Base-by-base conservation (phyloP, 2,113 vertebrate genomes). In the Etheostoma cragini region DNA sequence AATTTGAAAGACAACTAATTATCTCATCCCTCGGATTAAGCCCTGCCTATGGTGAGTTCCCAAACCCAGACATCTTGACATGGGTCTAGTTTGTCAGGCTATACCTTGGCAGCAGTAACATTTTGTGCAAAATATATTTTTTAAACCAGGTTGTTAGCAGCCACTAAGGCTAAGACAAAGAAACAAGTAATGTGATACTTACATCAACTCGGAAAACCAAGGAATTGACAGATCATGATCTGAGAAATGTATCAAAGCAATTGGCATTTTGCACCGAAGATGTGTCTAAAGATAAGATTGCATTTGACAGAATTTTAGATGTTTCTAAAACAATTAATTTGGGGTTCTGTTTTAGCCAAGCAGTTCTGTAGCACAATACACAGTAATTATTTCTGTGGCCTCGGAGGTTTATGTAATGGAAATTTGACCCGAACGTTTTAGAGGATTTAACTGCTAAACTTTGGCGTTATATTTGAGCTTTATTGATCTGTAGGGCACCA, bases 401-500 rank as follows among this genome's bases (percentile, higher is more conserved):
- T 56, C 46, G 33, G 12, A 35, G 19, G 63, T 14, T 17, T 21
- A 50, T 16, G 24, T 10, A 45, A 19, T 53, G 22, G 64, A 33
- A 70, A n/a, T 78, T 54, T 54, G 58, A 60, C 53, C 16, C 45
- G 26, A 66, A 49, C 11, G 16, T 35, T 56, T 75, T 2, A 19
- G 17, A 62, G 72, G 47, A 52, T 60, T 78, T 62, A 68, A 54
- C 64, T 30, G 46, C 65, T 77, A 38, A 60, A 11, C 42, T 70
- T 14, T 10, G 50, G 46, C 38, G 35, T 86, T 60, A 21, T 13
- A 30, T 65, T 85, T 15, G 49, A 24, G 78, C 58, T n/a, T 50
- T 46, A 33, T 12, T 71, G 72, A 80, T 68, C 84, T 54, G 57
- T 73, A 58, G 56, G 60, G 60, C 33, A 14, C 65, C 42, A 1